Evolutionary conservation across 2,797 vertebrate genomes (phyloP).

Genomic region (Rhinatrema bivittatum): DNA sequence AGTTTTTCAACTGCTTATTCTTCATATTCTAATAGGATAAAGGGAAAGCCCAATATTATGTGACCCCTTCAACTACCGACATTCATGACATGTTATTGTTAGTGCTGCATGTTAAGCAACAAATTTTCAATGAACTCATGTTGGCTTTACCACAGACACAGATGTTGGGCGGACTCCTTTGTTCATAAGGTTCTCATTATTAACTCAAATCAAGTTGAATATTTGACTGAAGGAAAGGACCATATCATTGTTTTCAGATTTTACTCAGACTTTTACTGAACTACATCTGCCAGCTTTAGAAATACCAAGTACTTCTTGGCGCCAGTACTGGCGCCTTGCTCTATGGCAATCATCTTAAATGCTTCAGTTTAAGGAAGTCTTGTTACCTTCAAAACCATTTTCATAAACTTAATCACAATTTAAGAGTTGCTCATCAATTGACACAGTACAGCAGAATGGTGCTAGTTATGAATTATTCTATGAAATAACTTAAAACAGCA

Average conservation of each 20-base stretch:
- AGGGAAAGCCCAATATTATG: conserved; percentile 45
- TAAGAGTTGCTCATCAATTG: conserved; percentile 45
- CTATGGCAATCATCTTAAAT: conserved; percentile 48
- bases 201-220: conserved; percentile 61
- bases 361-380: conserved; percentile 49
- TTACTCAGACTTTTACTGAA: conserved; percentile 60
- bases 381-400: conserved; percentile 55
- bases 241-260: conserved; percentile 73
- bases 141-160: conserved; percentile 72
- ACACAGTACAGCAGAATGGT: conserved; percentile 24
- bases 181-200: conserved; percentile 84
- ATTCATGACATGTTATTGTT: conserved; percentile 53
- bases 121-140: conserved; percentile 67
- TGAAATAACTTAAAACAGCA: too few species aligned
- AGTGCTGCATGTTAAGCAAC: conserved; percentile 55
- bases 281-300: conserved; percentile 69
- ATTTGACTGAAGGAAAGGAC: conserved; percentile 69
- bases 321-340: conserved; percentile 50
- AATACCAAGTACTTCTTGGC: conserved; percentile 57
- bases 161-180: conserved; percentile 61
- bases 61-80: conserved; percentile 50
- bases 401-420: conserved; percentile 48
- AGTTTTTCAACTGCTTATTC: conserved; percentile 31
- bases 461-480: conserved; percentile 40
- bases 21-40: conserved; percentile 49